These are phyloP conservation scores for Tipula lateralis DNA, from an alignment of 2,888 invertebrate species.

Conservation along the genomic window DNA sequence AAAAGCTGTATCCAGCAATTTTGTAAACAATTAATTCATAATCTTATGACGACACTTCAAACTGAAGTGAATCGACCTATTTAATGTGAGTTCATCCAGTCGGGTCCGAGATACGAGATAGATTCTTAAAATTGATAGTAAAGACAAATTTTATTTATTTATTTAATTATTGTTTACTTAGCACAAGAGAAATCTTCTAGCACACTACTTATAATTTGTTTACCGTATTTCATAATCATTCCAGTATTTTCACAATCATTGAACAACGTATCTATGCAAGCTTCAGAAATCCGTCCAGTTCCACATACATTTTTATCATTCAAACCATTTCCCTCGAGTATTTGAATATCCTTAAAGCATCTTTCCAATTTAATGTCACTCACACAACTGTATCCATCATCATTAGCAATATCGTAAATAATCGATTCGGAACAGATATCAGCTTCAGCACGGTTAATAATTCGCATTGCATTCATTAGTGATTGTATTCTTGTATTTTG, in stretches of 20 bases:
- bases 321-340: background rate
- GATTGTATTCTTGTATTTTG: background rate
- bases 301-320: background rate
- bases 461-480: background rate
- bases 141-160: too few species aligned
- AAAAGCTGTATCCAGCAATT: too few species aligned
- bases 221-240: background rate
- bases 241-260: background rate
- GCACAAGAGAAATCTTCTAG: background rate
- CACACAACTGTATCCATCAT: background rate
- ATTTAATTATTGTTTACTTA: background rate
- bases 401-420: background rate
- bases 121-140: too few species aligned
- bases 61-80: too few species aligned
- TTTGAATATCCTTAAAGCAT: background rate
- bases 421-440: background rate
- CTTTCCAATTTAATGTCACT: background rate
- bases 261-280: background rate
- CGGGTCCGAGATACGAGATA: too few species aligned
- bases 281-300: background rate
- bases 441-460: background rate
- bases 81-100: too few species aligned
- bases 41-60: too few species aligned
- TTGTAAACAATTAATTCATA: too few species aligned
- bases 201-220: background rate